Conservation (phyloP, 1,140 invertebrate species). For the Macrobrachium nipponense region DNA sequence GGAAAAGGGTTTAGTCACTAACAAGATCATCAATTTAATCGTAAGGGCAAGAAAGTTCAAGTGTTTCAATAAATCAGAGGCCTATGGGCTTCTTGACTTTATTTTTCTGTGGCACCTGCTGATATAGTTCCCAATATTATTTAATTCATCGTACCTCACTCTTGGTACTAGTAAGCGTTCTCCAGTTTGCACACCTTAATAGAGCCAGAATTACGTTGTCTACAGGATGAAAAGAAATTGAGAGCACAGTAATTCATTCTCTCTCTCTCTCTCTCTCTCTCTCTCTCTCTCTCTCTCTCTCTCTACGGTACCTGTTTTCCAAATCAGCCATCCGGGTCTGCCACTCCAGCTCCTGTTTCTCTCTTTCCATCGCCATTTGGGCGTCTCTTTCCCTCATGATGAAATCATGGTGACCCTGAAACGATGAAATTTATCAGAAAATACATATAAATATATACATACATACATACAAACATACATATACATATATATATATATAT, state of each 20-base stretch:
- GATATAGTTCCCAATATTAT: too few species aligned
- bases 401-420: slow-evolving; percentile 36
- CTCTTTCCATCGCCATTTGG: slow-evolving; percentile 54
- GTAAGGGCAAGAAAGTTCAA: too few species aligned
- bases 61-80: too few species aligned
- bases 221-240: too few species aligned
- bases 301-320: slow-evolving; percentile 38
- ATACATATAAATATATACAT: not conserved
- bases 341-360: slow-evolving; percentile 59
- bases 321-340: slow-evolving; percentile 54
- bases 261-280: not conserved
- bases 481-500: not conserved
- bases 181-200: too few species aligned
- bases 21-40: too few species aligned
- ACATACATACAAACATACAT: not conserved
- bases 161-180: too few species aligned
- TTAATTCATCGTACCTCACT: not conserved
- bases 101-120: too few species aligned
- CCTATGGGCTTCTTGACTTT: too few species aligned
- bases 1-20: too few species aligned
- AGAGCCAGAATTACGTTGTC: too few species aligned
- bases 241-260: not conserved
- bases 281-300: not conserved
- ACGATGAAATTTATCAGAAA: not conserved
- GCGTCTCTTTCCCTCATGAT: slow-evolving; percentile 61